Base-by-base conservation (phyloP, 1,140 invertebrate genomes). In the Idris sp. region DNA sequence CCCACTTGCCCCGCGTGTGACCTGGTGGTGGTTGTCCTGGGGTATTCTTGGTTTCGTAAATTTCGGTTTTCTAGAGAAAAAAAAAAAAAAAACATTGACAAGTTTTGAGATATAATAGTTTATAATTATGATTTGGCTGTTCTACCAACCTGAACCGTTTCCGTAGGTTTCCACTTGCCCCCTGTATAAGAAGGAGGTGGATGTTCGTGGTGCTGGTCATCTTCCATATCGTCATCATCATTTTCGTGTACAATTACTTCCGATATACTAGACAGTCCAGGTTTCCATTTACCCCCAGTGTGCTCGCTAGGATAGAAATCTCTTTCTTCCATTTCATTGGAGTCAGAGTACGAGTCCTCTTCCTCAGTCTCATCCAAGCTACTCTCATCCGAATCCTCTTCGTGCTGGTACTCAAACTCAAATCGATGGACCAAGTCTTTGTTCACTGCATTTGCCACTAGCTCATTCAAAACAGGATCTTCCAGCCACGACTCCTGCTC, bases 1-100 rank as follows among this genome's bases (percentile, higher is more conserved):
- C 89, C 93, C 93, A 94, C 88, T 94, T 94, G 4, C 93, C 93
- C 81, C 91, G 91, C 0, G 92, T 93, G 64, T 93, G 91, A 36
- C 89, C 89, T 5, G 90, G 91, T 2, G 92, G 92, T 10, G 92
- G 92, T 58, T 83, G 81, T 36, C 65, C 43, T 31, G 40, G 6
- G n/a, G 53, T 41, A 9, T 72, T 31, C 62, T 84, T 84, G 8
- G 49, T 44, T 8, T 81, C 81, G 43, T 83, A 79, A 25, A 83
- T 83, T 15, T 84, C 84, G 2, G 59, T 19, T 49, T 83, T 86
- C 84, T 86, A 59, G 19, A 31, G 31, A 25, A n/a, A n/a, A n/a
- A n/a, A n/a, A n/a, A n/a, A n/a, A n/a, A n/a, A n/a, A n/a, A n/a
- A n/a, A n/a, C n/a, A n/a, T n/a, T n/a, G n/a, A n/a, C n/a, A n/a